Evolutionary conservation across 37 sponge, comb jelly and placozoan genomes (phyloP), one percentile per base, ranked within the genome.

Genomic region (Hormiphora californensis): DNA sequence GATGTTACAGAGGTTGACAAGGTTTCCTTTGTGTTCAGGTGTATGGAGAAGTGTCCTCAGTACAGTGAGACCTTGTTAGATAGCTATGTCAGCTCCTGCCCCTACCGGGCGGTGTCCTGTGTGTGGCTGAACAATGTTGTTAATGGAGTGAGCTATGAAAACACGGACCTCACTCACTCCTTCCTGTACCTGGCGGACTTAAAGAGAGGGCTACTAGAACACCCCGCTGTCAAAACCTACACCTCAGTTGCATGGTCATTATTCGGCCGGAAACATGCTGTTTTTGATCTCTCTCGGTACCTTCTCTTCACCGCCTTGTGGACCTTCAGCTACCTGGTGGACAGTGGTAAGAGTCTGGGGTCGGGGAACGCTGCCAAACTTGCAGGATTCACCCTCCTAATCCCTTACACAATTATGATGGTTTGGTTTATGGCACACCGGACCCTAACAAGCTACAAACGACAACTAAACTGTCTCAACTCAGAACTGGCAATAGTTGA

Each of bases 91-190:
- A 32, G 46, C 5, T 43, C 22, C 5, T 73, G 81, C 25, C 1
- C 3, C 8, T 73, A 73, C 81, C 9, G 81, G n/a, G 81, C 46
- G 8, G 81, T 73, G 46, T 73, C 81, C 23, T 27, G 81, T 27
- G 32, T 32, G 4, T 73, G 81, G 81, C 23, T 73, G 44, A 73
- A 73, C 81, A 73, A 41, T 7, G 27, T 73, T 0, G 44, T 73
- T 0, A n/a, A 39, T 36, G 81, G 35, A 23, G 81, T 73, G 25
- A 43, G 46, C 0, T 73, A 73, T 28, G 46, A 73, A 28, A 33
- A 36, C 8, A 15, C 23, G 0, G 81, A 73, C 46, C 23, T 73
- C 27, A 36, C 81, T 19, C 81, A 73, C 46, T 40, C 81, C 15
- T 73, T 43, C 43, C 81, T 73, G 8, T n/a, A 41, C 81, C 32